phyloP scores from a whole-genome alignment of 1,140 invertebrate genomes.

The Apis laboriosa region DNA sequence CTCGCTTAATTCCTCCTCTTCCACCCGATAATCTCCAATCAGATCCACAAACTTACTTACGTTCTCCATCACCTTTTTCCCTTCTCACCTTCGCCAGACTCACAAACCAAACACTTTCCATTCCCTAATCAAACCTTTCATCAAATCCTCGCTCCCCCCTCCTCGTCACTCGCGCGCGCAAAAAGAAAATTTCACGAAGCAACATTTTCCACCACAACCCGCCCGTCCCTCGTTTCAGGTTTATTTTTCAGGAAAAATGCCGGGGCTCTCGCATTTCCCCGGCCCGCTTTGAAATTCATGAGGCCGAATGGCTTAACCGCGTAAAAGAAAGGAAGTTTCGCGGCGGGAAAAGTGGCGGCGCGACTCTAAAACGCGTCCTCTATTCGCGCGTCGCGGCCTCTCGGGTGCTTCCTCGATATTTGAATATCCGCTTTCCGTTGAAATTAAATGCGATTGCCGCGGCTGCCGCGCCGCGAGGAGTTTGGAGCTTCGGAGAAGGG shows the following conservation, averaged over 20 bases:
- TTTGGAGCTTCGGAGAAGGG: background rate
- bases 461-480: background rate
- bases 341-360: background rate
- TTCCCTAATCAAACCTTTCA: too few relatives aligned
- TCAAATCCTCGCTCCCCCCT: too few relatives aligned
- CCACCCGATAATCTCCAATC: too few relatives aligned
- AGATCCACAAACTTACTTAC: too few relatives aligned
- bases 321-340: conserved; percentile 66
- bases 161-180: too few relatives aligned
- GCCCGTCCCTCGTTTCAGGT: background rate
- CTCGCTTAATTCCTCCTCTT: too few relatives aligned
- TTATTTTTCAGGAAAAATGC: conserved; percentile 8
- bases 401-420: conserved; percentile 57
- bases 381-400: conserved; percentile 50
- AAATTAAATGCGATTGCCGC: conserved; percentile 56
- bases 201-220: too few relatives aligned
- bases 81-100: too few relatives aligned
- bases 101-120: too few relatives aligned
- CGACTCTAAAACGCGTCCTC: conserved; percentile 35
- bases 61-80: too few relatives aligned
- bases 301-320: conserved; percentile 70
- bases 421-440: conserved; percentile 61
- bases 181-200: background rate
- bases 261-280: conserved; percentile 44
- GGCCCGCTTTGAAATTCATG: conserved; percentile 74